Conservation (phyloP, 1,140 invertebrate genomes). For the Oryctes rhinoceros region DNA sequence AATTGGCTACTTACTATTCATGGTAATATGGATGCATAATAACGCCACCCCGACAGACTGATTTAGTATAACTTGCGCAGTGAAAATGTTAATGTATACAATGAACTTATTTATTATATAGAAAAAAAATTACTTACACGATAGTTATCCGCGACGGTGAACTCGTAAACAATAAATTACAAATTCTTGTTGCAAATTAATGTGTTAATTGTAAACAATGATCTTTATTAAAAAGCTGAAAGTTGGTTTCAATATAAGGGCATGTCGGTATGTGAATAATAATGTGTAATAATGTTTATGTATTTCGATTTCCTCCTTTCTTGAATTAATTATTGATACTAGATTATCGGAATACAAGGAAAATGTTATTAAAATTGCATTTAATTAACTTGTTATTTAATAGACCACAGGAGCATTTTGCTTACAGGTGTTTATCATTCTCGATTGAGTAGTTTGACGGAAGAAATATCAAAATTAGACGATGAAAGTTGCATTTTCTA, state of each 20-base stretch:
- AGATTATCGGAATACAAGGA: too few species aligned
- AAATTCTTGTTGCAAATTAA: conserved; percentile 18
- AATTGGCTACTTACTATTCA: conserved; percentile 6
- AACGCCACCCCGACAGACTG: conserved; percentile 5
- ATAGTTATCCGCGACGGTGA: background rate
- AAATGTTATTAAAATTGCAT: too few species aligned
- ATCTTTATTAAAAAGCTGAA: background rate
- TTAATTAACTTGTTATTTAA: too few species aligned
- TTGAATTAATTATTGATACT: background rate
- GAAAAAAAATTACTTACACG: background rate
- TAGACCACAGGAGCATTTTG: too few species aligned
- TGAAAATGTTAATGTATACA: conserved; percentile 25
- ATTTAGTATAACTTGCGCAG: background rate
- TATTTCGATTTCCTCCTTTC: background rate
- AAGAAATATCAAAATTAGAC: too few species aligned
- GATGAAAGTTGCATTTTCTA: too few species aligned
- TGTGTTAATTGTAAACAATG: background rate
- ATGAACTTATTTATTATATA: background rate
- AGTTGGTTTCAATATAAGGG: background rate
- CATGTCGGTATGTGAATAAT: background rate
- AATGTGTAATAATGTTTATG: background rate
- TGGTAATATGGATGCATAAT: background rate
- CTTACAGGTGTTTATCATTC: too few species aligned
- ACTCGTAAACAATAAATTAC: background rate
- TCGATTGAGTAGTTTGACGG: too few species aligned